phyloP scores from a whole-genome alignment of 2,113 vertebrate genomes.

The Paratilapia polleni region DNA sequence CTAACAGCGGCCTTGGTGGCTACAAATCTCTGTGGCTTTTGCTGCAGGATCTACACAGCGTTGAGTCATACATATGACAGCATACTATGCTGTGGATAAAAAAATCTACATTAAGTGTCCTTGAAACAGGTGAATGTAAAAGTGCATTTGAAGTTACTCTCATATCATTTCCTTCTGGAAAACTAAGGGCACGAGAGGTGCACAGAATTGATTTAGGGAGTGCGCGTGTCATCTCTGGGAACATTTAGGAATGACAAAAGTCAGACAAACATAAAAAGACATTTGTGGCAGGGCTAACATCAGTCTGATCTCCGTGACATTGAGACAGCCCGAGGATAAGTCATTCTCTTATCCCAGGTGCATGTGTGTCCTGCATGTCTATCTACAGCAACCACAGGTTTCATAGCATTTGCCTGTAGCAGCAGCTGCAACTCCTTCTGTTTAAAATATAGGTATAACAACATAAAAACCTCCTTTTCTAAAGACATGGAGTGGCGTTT shows the following conservation, averaged over 20 bases:
- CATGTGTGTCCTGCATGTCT: background rate
- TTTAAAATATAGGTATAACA: constrained; percentile 21
- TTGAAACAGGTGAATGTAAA: constrained; percentile 27
- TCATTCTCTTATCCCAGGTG: constrained; percentile 15
- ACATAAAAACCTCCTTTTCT: background rate
- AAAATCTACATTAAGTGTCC: constrained; percentile 40
- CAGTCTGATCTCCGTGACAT: constrained; percentile 28
- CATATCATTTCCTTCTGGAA: constrained; percentile 11
- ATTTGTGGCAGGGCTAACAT: constrained; percentile 24
- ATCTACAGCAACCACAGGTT: background rate
- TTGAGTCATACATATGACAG: constrained; percentile 36
- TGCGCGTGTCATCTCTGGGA: constrained; percentile 8
- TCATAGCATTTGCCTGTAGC: background rate
- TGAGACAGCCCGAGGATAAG: constrained; percentile 44
- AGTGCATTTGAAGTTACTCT: constrained; percentile 3
- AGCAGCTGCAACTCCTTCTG: background rate
- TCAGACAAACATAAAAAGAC: constrained; percentile 42
- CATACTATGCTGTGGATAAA: background rate
- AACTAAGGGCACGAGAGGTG: constrained; percentile 18
- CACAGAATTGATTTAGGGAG: constrained; percentile 37
- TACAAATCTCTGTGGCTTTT: constrained; percentile 54
- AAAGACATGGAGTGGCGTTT: background rate
- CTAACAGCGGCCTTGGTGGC: constrained; percentile 23
- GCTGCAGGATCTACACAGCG: constrained; percentile 10
- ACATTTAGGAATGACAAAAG: constrained; percentile 53